Base-by-base conservation (phyloP, 2,797 vertebrate genomes). In the Loris lydekkerianus region DNA sequence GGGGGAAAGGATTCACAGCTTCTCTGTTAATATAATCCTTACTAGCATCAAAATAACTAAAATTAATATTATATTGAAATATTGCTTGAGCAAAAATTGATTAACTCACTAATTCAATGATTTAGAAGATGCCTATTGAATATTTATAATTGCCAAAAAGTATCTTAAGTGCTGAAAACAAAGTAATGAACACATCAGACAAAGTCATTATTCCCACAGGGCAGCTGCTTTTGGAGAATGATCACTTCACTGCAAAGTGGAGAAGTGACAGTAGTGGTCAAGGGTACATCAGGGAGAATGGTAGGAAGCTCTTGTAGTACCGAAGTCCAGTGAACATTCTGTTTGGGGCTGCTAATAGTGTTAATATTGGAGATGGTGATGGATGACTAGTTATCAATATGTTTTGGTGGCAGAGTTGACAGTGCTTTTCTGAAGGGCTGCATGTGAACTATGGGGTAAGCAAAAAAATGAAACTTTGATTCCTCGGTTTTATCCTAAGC, bases 51-150 rank as follows among this genome's bases (percentile, higher is more conserved):
- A 61, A 81, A 65, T 49, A 76, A 86, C 3, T 94, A 31, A 81
- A 8, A 60, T 21, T 34, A 81, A 89, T 92, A 31, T 60, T 63
- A 70, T 23, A 78, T 93, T 86, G 4, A 91, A 93, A 92, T 87
- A 90, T 61, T 25, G 17, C 5, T 76, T 70, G 53, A 88, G 29
- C 10, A 86, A 76, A 91, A 86, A 31, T 61, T 21, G 49, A 78
- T 34, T 4, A 70, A 53, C 75, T 31, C 80, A 63, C 5, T 63
- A 65, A 49, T 49, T 58, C 58, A 67, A 1, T 82, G 56, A 89
- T 23, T 56, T 49, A 34, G 43, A 21, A 75, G 82, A 53, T 84
- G 77, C 10, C 31, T 92, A 13, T 40, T 84, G 13, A 94, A 58
- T 0, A 73, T 1, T 15, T 78, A 29, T 58, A 43, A 63, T 43